Evolutionary conservation across 2,113 vertebrate genomes (phyloP).

Genomic region (Aspidoscelis tigris): DNA sequence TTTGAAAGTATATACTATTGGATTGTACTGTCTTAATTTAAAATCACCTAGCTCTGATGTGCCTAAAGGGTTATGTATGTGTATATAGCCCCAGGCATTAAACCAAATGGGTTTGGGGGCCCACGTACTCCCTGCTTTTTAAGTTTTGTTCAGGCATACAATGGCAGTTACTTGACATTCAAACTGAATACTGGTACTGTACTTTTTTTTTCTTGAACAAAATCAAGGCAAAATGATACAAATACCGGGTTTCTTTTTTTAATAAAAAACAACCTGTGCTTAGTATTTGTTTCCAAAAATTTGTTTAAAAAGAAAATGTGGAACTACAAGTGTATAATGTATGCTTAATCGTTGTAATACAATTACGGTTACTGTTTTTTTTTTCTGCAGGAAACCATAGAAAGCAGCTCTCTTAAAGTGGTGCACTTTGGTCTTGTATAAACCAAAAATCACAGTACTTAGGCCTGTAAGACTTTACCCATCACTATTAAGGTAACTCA

Average conservation of each 20-base stretch:
- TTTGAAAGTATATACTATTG: too few species aligned
- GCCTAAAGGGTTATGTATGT: too few species aligned
- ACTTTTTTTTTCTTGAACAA: neutral
- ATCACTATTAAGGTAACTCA: neutral
- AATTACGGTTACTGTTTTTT: constrained; percentile 32
- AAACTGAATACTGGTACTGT: neutral
- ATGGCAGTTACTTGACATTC: neutral
- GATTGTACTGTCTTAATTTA: too few species aligned
- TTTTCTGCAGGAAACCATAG: constrained; percentile 69
- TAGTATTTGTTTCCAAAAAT: neutral
- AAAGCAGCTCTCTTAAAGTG: constrained; percentile 75
- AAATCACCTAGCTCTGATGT: too few species aligned
- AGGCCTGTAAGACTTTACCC: neutral
- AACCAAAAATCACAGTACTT: constrained; percentile 36
- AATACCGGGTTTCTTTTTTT: neutral
- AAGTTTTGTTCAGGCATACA: neutral
- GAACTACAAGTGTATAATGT: neutral
- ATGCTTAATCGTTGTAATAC: neutral
- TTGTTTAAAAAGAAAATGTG: neutral
- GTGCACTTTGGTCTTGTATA: constrained; percentile 88
- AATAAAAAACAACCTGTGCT: neutral
- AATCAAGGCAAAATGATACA: neutral
- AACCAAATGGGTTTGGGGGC: too few species aligned
- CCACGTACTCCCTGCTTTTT: neutral
- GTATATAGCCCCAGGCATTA: too few species aligned